Conservation (phyloP, 2,797 vertebrate species). For the Smutsia temminckii region DNA sequence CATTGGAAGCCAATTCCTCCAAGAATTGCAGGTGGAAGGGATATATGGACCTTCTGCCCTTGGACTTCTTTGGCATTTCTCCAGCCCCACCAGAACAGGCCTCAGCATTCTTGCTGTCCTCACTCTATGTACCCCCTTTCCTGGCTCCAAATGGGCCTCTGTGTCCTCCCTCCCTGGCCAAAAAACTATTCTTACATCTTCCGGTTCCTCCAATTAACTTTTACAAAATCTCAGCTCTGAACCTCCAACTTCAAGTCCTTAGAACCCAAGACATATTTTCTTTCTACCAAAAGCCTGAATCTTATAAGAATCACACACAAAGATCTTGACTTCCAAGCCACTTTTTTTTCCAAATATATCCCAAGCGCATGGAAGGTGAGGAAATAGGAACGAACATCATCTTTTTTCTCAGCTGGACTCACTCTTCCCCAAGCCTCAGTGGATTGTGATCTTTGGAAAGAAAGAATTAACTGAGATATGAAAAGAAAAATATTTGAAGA, state of each 20-base stretch:
- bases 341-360: neutral
- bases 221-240: neutral
- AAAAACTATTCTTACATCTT: neutral
- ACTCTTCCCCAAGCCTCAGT: neutral
- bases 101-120: neutral
- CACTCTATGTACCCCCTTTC: neutral
- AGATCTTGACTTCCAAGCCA: neutral
- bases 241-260: neutral
- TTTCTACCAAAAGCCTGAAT: neutral
- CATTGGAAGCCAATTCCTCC: neutral
- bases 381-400: neutral
- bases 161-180: neutral
- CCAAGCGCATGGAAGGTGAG: neutral
- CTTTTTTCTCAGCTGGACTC: neutral
- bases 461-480: neutral
- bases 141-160: neutral
- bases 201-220: neutral
- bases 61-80: neutral
- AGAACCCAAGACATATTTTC: neutral
- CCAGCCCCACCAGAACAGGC: neutral
- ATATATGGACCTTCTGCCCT: neutral
- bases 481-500: neutral
- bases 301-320: neutral
- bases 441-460: neutral
- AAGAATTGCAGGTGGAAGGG: neutral